phyloP scores from a whole-genome alignment of 1,140 invertebrate genomes.

The Drosophila malerkotliana region DNA sequence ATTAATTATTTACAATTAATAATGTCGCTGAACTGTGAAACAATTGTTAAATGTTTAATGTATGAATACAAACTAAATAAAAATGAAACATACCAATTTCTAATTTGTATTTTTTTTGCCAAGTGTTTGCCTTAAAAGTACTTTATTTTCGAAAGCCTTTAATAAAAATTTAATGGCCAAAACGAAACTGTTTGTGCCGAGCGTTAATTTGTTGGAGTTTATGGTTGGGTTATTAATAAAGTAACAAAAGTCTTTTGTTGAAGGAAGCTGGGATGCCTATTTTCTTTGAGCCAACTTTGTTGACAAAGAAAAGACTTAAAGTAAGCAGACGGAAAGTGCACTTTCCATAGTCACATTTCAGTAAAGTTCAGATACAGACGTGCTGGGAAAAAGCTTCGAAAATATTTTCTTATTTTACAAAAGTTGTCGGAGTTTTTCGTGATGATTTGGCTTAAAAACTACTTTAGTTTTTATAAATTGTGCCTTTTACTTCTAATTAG shows the following conservation, averaged over 20 bases:
- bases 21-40: constrained; percentile 80
- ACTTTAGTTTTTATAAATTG: neutral
- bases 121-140: neutral
- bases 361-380: neutral
- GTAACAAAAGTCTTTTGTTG: neutral
- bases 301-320: neutral
- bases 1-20: constrained; percentile 71
- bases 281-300: neutral
- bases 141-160: neutral
- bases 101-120: neutral
- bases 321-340: neutral
- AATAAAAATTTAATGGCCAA: neutral
- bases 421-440: neutral
- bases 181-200: neutral
- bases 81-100: constrained; percentile 31
- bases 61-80: constrained; percentile 63
- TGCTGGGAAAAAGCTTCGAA: neutral
- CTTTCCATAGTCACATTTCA: constrained; percentile 2
- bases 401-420: too few relatives aligned
- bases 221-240: neutral
- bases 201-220: neutral
- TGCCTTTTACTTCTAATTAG: neutral
- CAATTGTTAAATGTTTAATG: constrained; percentile 76
- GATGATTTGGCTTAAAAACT: neutral
- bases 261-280: neutral